phyloP scores from a whole-genome alignment of 2,888 invertebrate genomes.

The Notodonta dromedarius region DNA sequence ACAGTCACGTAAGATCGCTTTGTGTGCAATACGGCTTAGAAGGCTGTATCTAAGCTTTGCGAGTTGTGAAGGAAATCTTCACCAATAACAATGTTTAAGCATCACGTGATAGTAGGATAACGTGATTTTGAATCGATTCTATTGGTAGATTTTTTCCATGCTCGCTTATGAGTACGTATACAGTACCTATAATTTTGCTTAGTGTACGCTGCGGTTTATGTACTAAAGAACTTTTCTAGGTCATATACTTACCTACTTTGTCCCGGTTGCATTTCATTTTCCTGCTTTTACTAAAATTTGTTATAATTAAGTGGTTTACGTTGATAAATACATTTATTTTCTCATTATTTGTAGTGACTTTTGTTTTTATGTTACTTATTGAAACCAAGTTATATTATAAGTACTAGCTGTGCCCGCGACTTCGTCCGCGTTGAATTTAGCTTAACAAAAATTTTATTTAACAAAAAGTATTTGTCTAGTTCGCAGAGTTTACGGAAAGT shows the following conservation, averaged over 20 bases:
- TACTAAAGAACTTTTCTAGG: constrained; percentile 40
- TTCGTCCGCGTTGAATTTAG: too few relatives aligned
- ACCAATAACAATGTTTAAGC: not conserved
- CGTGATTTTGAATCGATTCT: too few relatives aligned
- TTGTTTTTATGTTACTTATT: too few relatives aligned
- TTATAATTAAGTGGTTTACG: constrained; percentile 41
- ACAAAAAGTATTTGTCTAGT: too few relatives aligned
- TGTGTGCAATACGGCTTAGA: constrained; percentile 25
- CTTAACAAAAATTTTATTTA: too few relatives aligned
- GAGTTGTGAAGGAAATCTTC: not conserved
- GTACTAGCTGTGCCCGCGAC: too few relatives aligned
- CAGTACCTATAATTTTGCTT: not conserved
- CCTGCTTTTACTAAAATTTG: constrained; percentile 56
- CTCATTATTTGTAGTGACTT: constrained; percentile 15
- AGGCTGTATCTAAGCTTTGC: not conserved
- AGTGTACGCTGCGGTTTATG: constrained; percentile 25
- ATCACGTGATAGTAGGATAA: too few relatives aligned
- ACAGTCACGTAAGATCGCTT: constrained; percentile 1
- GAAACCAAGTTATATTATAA: too few relatives aligned
- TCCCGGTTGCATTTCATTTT: constrained; percentile 54
- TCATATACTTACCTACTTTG: constrained; percentile 25
- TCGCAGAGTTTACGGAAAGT: too few relatives aligned
- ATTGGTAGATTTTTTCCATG: not conserved
- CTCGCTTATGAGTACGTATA: too few relatives aligned
- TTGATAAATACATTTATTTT: constrained; percentile 17